Evolutionary conservation across 2,113 vertebrate genomes (phyloP).

Genomic region (Lota lota): DNA sequence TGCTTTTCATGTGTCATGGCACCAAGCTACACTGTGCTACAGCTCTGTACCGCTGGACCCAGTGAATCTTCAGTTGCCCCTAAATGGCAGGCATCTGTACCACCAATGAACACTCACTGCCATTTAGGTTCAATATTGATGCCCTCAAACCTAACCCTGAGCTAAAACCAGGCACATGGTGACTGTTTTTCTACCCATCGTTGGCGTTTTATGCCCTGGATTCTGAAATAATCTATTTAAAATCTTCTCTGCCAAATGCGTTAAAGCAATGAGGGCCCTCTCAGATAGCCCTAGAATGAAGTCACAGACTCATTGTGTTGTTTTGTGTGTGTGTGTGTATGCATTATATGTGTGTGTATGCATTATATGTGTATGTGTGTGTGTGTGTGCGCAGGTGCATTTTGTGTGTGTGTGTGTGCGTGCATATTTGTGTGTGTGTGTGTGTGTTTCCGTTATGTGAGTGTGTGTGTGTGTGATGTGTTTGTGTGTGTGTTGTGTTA

Average conservation of each 20-base stretch:
- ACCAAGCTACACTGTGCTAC: slow-evolving; percentile 1
- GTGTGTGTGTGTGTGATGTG: too few relatives aligned
- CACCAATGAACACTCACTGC: not conserved
- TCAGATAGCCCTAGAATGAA: too few relatives aligned
- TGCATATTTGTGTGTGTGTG: too few relatives aligned
- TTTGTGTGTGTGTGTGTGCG: too few relatives aligned
- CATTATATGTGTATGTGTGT: too few relatives aligned
- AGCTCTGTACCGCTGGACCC: not conserved
- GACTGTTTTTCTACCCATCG: not conserved
- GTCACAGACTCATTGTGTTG: too few relatives aligned
- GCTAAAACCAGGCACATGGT: not conserved
- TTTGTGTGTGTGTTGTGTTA: too few relatives aligned
- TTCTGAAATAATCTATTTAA: not conserved
- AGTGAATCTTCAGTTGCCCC: slow-evolving; percentile 3
- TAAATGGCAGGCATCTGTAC: not conserved
- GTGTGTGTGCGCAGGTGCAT: too few relatives aligned
- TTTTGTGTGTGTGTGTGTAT: too few relatives aligned
- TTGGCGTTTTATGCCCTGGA: not conserved
- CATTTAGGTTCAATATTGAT: not conserved
- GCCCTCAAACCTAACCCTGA: not conserved
- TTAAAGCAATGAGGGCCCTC: too few relatives aligned
- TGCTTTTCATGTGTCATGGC: not conserved
- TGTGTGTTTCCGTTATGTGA: too few relatives aligned
- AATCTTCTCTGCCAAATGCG: not conserved
- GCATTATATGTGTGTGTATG: too few relatives aligned